Evolutionary conservation across 1,140 invertebrate genomes (phyloP), one percentile per base, ranked within the genome.

Genomic region (Zaprionus vittiger): DNA sequence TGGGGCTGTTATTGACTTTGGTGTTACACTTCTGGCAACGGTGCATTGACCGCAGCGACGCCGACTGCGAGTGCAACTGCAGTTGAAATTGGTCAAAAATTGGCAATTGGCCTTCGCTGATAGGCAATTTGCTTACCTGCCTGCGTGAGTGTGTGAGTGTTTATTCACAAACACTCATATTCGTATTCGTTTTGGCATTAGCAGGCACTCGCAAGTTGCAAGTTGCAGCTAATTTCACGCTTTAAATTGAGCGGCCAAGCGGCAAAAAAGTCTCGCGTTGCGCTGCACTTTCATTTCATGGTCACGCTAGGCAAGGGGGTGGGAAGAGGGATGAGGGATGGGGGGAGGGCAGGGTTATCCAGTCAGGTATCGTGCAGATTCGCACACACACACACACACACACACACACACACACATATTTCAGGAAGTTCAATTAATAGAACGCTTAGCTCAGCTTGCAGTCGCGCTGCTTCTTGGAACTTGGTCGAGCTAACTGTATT

Each of bases 211-310:
- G 41, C n/a, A 47, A 52, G 4, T 22, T 31, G 55, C 55, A 24
- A 6, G 41, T 60, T 55, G 72, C 60, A 71, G 74, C 79, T 81
- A 91, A 91, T 91, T 91, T 91, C 82, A 91, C 81, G 87, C 87
- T 91, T 84, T 78, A 82, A 91, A 91, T 91, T 91, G 87, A 73
- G 73, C 79, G 81, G 76, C 87, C 73, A 83, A 83, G 87, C 87
- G 87, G 87, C 86, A 86, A 81, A 70, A 74, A 17, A 7, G 73
- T 72, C 60, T 65, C 60, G 44, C 52, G 41, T 47, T 57, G 61
- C 31, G 5, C 52, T 78, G 71, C 79, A 78, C 79, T 80, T 78
- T 75, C 71, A 69, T 68, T 78, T 78, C 70, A 68, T 61, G 55
- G 47, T 66, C 61, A 73, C 56, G 69, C 69, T 61, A 72, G 22